Conservation (phyloP, 2,888 invertebrate genomes). For the Meteorus cinctellus region DNA sequence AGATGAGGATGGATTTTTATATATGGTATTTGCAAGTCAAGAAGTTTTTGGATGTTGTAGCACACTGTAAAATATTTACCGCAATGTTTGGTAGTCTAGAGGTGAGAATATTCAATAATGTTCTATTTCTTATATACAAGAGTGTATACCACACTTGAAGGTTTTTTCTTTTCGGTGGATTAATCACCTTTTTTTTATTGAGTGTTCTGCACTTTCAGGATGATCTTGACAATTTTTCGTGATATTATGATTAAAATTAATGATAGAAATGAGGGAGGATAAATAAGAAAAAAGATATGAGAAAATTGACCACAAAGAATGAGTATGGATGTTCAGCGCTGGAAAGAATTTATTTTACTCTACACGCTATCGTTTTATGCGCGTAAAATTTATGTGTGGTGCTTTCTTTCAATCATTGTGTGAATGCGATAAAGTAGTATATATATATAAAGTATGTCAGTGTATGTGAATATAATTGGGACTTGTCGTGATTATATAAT, state of each 20-base stretch:
- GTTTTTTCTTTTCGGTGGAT: not conserved
- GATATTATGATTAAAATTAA: slow-evolving; percentile 40
- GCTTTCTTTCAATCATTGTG: slow-evolving; percentile 19
- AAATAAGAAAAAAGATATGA: slow-evolving; percentile 2
- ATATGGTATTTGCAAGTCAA: slow-evolving; percentile 92
- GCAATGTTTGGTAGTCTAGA: slow-evolving; percentile 31
- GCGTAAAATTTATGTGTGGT: slow-evolving; percentile 23
- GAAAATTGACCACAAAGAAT: not conserved
- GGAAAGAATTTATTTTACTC: not conserved
- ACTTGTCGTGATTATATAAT: not conserved
- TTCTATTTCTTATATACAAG: not conserved
- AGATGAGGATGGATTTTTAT: slow-evolving; percentile 89
- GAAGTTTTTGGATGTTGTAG: slow-evolving; percentile 83
- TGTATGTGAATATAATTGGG: not conserved
- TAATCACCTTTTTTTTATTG: slow-evolving; percentile 50
- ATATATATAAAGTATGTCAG: not conserved
- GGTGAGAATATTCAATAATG: slow-evolving; percentile 32
- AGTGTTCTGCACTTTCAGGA: slow-evolving; percentile 49
- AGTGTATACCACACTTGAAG: not conserved
- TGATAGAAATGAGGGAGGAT: slow-evolving; percentile 4
- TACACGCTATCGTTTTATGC: not conserved
- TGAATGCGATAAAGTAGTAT: not conserved
- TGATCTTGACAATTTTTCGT: slow-evolving; percentile 42
- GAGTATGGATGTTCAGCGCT: slow-evolving; percentile 15
- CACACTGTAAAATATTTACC: slow-evolving; percentile 6